These are phyloP conservation scores for Podarcis lilfordi DNA, from an alignment of 2,797 vertebrate species.

Conservation along the genomic window DNA sequence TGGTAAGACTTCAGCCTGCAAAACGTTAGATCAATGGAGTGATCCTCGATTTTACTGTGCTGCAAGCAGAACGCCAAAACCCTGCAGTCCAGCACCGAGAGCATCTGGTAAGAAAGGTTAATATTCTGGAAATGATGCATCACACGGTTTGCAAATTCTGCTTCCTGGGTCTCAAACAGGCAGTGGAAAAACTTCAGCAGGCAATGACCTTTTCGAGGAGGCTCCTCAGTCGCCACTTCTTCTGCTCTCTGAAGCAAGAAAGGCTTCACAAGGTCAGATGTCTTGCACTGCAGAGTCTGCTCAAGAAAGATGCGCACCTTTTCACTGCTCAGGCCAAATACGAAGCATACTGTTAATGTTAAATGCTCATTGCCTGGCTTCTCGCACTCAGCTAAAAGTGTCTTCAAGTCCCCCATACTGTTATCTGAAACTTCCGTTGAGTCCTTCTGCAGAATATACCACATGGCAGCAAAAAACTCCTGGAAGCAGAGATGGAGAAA, in stretches of 20 bases:
- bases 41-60: conserved; percentile 12
- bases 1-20: conserved; percentile 25
- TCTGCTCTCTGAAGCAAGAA: conserved; percentile 21
- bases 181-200: conserved; percentile 32
- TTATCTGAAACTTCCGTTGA: not conserved
- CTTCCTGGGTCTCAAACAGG: conserved; percentile 38
- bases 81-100: conserved; percentile 26
- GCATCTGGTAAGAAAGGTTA: not conserved
- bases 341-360: conserved; percentile 1
- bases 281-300: conserved; percentile 10
- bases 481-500: conserved; percentile 40
- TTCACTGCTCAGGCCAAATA: conserved; percentile 26
- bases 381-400: conserved; percentile 3
- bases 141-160: conserved; percentile 17
- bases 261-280: conserved; percentile 19
- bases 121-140: conserved; percentile 13
- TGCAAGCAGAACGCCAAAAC: conserved; percentile 28
- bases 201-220: not conserved
- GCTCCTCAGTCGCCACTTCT: conserved; percentile 15
- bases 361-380: conserved; percentile 29
- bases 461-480: conserved; percentile 38
- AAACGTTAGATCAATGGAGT: not conserved
- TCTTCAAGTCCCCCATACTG: conserved; percentile 5
- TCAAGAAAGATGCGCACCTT: conserved; percentile 12
- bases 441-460: conserved; percentile 16